These are phyloP conservation scores for Styela plicata DNA, from an alignment of 23 tunicate species.

Conservation along the genomic window DNA sequence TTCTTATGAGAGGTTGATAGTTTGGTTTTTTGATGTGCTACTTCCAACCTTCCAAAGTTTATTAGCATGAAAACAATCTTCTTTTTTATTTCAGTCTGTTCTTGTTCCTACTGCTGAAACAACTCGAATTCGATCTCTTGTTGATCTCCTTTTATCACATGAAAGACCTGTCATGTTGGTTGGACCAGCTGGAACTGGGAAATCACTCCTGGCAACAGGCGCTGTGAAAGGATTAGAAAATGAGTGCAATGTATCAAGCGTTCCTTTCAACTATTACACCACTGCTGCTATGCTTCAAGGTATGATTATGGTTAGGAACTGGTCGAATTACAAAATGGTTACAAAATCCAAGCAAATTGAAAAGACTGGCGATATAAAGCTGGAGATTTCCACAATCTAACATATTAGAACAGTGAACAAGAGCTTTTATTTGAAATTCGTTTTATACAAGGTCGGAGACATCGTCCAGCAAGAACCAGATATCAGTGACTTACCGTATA, in stretches of 20 bases:
- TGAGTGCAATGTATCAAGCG: constrained; percentile 72
- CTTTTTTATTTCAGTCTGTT: constrained; percentile 31
- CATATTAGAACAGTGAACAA: no score
- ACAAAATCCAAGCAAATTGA: no score
- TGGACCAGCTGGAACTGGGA: constrained; percentile 88
- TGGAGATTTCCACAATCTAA: no score
- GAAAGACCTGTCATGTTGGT: constrained; percentile 91
- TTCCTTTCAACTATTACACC: constrained; percentile 91
- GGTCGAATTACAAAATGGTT: no score
- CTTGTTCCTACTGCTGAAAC: constrained; percentile 89
- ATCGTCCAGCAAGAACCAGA: no score
- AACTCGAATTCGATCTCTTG: constrained; percentile 70
- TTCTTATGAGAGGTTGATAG: no score
- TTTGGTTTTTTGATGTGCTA: no score
- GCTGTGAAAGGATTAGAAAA: constrained; percentile 53
- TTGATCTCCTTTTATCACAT: constrained; percentile 63
- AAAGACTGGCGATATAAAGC: no score
- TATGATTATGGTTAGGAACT: no score
- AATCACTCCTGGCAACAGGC: constrained; percentile 63
- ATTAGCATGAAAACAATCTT: not conserved
- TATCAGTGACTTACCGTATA: no score
- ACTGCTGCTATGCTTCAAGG: constrained; percentile 92
- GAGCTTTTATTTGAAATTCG: no score
- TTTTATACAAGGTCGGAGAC: no score
- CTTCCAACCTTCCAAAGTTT: not conserved